These are phyloP conservation scores for Bryconaethiops microstoma DNA, from an alignment of 2,797 vertebrate species.

Conservation along the genomic window DNA sequence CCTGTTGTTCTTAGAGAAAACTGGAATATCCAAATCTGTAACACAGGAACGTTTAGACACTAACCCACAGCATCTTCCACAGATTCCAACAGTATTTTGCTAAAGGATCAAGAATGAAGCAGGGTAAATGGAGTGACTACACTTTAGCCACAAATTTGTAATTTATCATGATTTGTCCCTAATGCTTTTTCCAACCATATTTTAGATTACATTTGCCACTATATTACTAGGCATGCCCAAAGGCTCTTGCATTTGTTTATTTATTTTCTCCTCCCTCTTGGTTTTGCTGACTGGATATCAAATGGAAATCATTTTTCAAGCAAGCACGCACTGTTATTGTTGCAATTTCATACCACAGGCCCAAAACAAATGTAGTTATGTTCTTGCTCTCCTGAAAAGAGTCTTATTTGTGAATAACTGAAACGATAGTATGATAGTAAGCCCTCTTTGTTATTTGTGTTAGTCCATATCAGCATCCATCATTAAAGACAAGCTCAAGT, in stretches of 20 bases:
- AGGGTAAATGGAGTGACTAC: slow-evolving; percentile 40
- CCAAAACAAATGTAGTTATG: slow-evolving; percentile 73
- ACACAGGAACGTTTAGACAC: neutral
- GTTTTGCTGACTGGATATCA: slow-evolving; percentile 63
- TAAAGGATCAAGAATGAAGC: slow-evolving; percentile 28
- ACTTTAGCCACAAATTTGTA: slow-evolving; percentile 57
- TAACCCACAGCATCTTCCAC: neutral
- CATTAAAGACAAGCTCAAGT: slow-evolving; percentile 34
- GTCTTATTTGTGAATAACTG: slow-evolving; percentile 65
- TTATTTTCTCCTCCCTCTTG: slow-evolving; percentile 58
- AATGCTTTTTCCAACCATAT: slow-evolving; percentile 64
- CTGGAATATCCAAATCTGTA: neutral
- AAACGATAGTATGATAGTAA: slow-evolving; percentile 53
- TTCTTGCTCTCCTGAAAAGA: slow-evolving; percentile 60
- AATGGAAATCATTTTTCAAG: slow-evolving; percentile 71
- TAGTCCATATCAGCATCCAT: slow-evolving; percentile 34
- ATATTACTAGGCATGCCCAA: slow-evolving; percentile 30
- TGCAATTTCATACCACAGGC: slow-evolving; percentile 64
- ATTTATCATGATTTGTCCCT: slow-evolving; percentile 59
- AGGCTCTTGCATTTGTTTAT: slow-evolving; percentile 53
- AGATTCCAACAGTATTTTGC: neutral
- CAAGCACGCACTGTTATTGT: slow-evolving; percentile 58
- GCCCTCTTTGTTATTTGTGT: slow-evolving; percentile 44
- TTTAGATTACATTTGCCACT: slow-evolving; percentile 66
- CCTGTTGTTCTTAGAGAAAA: neutral